Base-by-base conservation (phyloP, 2,797 vertebrate species). In the Dryobates pubescens region DNA sequence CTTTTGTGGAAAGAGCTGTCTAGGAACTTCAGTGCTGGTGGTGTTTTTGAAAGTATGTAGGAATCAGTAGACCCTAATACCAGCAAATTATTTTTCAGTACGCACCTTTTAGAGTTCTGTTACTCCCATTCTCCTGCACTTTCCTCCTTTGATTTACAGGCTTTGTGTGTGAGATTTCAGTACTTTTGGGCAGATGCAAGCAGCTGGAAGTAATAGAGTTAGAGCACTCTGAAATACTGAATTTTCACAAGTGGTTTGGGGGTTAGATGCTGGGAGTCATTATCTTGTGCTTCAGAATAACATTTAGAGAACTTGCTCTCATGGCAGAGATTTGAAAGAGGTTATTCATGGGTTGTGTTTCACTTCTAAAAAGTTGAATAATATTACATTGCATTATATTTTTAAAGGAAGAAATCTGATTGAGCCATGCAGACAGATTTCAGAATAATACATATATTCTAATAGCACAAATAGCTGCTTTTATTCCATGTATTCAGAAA, bases 181-280 rank as follows among this genome's bases (percentile, higher is more conserved):
- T 86, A 86, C 84, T 61, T 74, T 96, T 93, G 94, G 91, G 92
- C 92, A 96, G 92, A 96, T 83, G 91, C 51, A 94, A 94, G 90
- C 97, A 97, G 97, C 95, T 97, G 95, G 95, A 97, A 97, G 95
- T 88, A 96, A 96, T 96, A 97, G 93, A 92, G 81, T 84, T 83
- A 86, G 76, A 91, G 89, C 92, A 90, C 86, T 97, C 95, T 92
- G 85, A 95, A 96, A 96, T 90, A 75, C 87, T 95, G 91, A 92
- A 91, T 97, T 97, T 98, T 97, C 96, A 96, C 96, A 96, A 97
- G 95, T 95, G 92, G 92, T 94, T 97, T 96, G 91, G 90, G 95
- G 88, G 90, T 96, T 96, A 83, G 93, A 96, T 95, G 65, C 96
- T 90, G 95, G 95, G 82, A 96, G 38, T 88, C 95, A 93, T 97